phyloP scores from a whole-genome alignment of 2,113 vertebrate genomes.

The Oreotrochilus melanogaster region DNA sequence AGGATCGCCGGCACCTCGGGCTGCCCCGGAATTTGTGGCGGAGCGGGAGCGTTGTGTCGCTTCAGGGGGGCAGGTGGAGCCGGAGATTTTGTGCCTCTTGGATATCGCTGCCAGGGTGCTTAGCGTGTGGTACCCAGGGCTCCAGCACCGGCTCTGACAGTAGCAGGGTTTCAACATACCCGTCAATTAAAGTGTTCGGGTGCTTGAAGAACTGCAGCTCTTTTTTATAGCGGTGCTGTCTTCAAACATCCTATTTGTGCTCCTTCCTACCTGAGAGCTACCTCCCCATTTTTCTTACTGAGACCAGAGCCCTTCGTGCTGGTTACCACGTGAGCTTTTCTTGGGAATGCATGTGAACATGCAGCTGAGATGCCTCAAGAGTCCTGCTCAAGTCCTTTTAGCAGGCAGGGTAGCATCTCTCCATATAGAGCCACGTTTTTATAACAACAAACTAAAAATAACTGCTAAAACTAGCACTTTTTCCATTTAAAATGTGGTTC shows the following conservation, averaged over 20 bases:
- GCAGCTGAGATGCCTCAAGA: not conserved
- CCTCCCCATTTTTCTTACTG: not conserved
- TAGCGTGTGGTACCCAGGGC: not conserved
- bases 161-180: not conserved
- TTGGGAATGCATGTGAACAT: not conserved
- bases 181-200: not conserved
- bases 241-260: not conserved
- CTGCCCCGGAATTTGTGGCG: not conserved
- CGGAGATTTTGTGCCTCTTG: not conserved
- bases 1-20: not conserved
- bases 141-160: not conserved
- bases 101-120: not conserved
- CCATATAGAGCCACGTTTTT: not conserved
- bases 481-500: constrained; percentile 30
- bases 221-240: not conserved
- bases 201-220: not conserved
- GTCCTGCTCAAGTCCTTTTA: not conserved
- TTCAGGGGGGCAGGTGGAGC: not conserved
- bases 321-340: not conserved
- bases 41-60: not conserved
- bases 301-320: not conserved
- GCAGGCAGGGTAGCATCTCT: not conserved
- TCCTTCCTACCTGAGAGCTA: not conserved
- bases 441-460: constrained; percentile 59
- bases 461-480: constrained; percentile 55